Evolutionary conservation across 1,140 invertebrate species (phyloP).

Genomic region (Drosophila nigromelanica): DNA sequence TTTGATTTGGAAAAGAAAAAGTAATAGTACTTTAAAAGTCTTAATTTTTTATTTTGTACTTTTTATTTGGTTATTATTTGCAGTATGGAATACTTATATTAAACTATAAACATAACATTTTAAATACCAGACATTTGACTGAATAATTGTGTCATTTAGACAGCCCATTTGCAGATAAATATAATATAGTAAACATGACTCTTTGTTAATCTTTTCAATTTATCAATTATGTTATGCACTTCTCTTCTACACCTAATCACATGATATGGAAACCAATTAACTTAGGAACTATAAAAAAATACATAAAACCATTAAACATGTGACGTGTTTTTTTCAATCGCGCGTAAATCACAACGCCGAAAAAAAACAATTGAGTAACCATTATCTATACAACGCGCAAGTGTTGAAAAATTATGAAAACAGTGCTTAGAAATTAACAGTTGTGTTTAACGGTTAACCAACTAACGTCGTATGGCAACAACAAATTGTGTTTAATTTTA

Average conservation of each 20-base stretch:
- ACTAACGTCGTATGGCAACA: conserved; percentile 4
- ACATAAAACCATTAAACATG: no score
- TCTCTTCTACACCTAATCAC: neutral
- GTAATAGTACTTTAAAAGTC: no score
- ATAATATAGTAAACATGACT: neutral
- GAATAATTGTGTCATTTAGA: no score
- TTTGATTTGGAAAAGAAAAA: no score
- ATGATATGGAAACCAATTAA: neutral
- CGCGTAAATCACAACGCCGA: conserved; percentile 12
- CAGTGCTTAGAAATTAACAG: conserved; percentile 40
- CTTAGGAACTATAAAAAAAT: neutral
- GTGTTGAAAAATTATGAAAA: conserved; percentile 42
- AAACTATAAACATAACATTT: no score
- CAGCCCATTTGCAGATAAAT: no score
- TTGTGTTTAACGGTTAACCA: conserved; percentile 2
- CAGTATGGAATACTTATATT: no score
- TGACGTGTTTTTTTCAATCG: neutral
- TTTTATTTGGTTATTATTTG: no score
- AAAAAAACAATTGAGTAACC: neutral
- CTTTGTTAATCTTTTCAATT: neutral
- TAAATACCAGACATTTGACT: no score
- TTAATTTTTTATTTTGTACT: no score
- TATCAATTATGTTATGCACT: neutral
- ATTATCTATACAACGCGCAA: conserved; percentile 33
- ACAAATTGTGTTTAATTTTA: conserved; percentile 74